Evolutionary conservation across 2,888 invertebrate species (phyloP), one percentile per base, ranked within the genome.

Genomic region (Camponotus fellah): DNA sequence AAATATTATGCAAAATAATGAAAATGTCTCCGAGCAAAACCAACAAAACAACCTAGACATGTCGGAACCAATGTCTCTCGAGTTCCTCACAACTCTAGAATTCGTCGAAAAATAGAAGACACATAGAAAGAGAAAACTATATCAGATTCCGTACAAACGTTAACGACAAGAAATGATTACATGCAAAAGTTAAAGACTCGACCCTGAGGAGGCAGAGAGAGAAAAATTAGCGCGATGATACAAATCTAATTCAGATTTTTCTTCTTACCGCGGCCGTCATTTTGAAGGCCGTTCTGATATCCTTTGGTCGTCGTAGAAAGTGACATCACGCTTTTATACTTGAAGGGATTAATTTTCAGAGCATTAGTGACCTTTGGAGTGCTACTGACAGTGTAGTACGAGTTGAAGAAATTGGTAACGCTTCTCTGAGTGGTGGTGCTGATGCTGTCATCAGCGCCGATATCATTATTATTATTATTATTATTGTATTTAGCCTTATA

Each of bases 201-300:
- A 12, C n/a, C 10, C 17, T 71, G 21, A 12, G 14, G 37, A 49
- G 10, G 37, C 17, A 65, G 65, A 65, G 17, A 65, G 26, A 53
- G 79, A 83, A 32, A 62, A 68, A 85, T 75, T 86, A 81, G 60
- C 58, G 32, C 26, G 66, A 58, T 32, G 84, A 68, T 66, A 64
- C 74, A 71, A 37, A 65, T 82, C 74, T 87, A 85, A 84, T 85
- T 85, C 71, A 86, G 85, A 68, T 85, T 89, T 85, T 89, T 91
- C 89, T 92, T 26, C 94, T 95, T 95, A 95, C 95, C 95, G 90
- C 93, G 93, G 91, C 92, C 93, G 89, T 92, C 90, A 91, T 87
- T 92, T 83, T 90, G 92, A 87, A 90, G 91, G 88, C 91, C 90
- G 89, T 92, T 92, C 85, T 91, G 91, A 87, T 91, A 91, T 88